A percentile compares a stretch with the other conserved stretches of the same genome.
These are phyloP conservation scores for Notechis scutatus DNA, from an alignment of 2,113 vertebrate species.

Conservation along the genomic window DNA sequence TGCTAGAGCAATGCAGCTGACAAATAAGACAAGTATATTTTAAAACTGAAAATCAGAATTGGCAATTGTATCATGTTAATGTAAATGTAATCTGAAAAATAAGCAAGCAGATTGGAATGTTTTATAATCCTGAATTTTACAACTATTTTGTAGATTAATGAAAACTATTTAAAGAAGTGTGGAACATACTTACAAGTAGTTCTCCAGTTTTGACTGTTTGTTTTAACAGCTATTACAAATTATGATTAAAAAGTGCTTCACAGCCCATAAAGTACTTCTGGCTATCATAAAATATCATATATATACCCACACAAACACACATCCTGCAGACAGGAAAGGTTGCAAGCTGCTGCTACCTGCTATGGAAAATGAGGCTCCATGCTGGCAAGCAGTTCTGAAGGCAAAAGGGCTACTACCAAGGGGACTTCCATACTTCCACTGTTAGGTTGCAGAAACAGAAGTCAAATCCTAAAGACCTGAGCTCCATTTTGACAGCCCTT, in stretches of 20 bases:
- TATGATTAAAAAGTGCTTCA: neutral
- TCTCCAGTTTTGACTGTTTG: neutral
- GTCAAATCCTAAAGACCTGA: neutral
- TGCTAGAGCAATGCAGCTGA: neutral
- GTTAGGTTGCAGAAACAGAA: neutral
- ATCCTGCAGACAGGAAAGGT: no score
- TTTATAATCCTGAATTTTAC: neutral
- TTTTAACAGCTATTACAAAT: neutral
- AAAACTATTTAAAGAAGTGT: neutral
- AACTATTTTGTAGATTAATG: neutral
- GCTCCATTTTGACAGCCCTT: neutral
- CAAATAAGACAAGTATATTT: neutral
- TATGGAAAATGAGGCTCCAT: neutral
- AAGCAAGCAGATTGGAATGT: neutral
- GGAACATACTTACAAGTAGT: neutral
- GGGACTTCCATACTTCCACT: neutral
- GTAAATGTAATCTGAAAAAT: neutral
- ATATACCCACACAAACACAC: no score
- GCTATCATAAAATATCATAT: neutral
- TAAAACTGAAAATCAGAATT: neutral
- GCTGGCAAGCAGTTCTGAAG: neutral
- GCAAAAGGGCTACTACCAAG: neutral
- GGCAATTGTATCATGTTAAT: neutral
- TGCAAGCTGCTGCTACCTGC: neutral
- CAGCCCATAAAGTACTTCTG: neutral